phyloP scores from a whole-genome alignment of 2,113 vertebrate species.

The Gasterosteus nipponicus region DNA sequence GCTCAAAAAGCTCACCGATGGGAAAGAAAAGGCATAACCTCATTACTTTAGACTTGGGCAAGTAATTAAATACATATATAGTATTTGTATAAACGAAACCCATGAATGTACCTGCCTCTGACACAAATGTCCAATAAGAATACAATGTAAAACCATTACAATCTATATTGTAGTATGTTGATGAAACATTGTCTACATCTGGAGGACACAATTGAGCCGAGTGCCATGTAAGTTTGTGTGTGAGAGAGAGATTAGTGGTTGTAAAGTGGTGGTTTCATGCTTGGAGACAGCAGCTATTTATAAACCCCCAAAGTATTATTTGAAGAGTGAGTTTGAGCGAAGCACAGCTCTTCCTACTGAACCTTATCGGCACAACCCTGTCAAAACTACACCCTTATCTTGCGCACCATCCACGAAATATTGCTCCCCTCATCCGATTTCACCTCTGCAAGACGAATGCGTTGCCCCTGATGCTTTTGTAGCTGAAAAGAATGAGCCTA shows the following conservation, averaged over 20 bases:
- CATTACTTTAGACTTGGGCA: too few species aligned
- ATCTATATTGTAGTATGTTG: neutral
- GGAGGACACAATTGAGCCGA: neutral
- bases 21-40: too few species aligned
- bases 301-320: constrained; percentile 9
- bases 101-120: neutral
- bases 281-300: constrained; percentile 18
- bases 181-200: neutral
- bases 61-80: too few species aligned
- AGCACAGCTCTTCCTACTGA: constrained; percentile 49
- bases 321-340: constrained; percentile 15
- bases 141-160: neutral
- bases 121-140: neutral
- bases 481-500: constrained; percentile 25
- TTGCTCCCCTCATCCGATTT: constrained; percentile 61
- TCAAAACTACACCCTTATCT: constrained; percentile 54
- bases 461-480: neutral
- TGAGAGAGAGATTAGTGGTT: neutral
- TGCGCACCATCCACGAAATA: constrained; percentile 49
- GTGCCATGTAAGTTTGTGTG: neutral
- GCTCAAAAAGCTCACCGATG: neutral
- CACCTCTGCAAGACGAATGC: constrained; percentile 49
- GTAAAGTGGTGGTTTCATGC: constrained; percentile 19
- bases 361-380: constrained; percentile 50
- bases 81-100: too few species aligned